Evolutionary conservation across 2,797 vertebrate species (phyloP).

Genomic region (Girardinus metallicus): DNA sequence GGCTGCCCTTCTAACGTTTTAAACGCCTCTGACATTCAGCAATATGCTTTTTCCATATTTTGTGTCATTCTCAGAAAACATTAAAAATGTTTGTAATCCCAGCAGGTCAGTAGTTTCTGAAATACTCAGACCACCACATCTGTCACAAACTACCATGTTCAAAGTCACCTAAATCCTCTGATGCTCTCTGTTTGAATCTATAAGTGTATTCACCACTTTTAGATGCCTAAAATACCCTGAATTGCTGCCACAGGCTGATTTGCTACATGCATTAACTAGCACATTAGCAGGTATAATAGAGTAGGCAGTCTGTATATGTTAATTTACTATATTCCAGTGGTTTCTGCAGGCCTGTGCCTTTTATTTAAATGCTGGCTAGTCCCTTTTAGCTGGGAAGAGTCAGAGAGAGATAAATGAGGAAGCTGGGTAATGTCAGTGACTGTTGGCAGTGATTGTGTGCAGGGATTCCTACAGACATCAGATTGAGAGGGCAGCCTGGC

Average conservation of each 20-base stretch:
- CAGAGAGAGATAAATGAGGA: conserved; percentile 53
- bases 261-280: background rate
- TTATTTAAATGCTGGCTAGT: conserved; percentile 10
- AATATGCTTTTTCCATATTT: background rate
- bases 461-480: conserved; percentile 51
- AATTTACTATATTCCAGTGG: background rate
- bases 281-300: background rate
- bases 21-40: background rate
- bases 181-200: background rate
- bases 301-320: background rate
- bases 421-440: conserved; percentile 46
- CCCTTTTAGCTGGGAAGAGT: conserved; percentile 23
- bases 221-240: background rate
- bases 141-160: background rate
- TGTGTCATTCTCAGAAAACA: background rate
- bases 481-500: conserved; percentile 59
- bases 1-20: background rate
- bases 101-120: background rate
- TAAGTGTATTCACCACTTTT: background rate
- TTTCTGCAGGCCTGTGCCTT: background rate
- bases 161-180: background rate
- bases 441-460: conserved; percentile 45
- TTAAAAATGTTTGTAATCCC: background rate
- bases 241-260: background rate
- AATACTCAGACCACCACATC: background rate